Conservation (phyloP, 2,888 invertebrate genomes). For the Eucera pruinosa region DNA sequence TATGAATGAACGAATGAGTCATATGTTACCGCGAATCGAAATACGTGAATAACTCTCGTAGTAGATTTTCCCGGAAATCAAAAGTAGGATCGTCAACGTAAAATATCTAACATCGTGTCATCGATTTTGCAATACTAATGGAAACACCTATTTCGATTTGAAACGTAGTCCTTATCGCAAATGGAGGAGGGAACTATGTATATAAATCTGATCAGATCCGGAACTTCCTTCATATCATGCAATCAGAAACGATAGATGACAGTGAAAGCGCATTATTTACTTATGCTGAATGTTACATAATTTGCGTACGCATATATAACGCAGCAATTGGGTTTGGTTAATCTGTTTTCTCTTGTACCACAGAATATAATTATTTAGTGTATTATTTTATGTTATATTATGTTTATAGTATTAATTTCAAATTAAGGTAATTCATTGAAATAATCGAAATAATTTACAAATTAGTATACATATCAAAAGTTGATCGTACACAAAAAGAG, state of each 20-base stretch:
- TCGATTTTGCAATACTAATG: slow-evolving; percentile 15
- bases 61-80: slow-evolving; percentile 22
- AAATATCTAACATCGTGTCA: slow-evolving; percentile 4
- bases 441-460: too few species aligned
- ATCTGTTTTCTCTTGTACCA: slow-evolving; percentile 1
- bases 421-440: too few species aligned
- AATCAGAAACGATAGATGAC: slow-evolving; percentile 61
- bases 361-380: too few species aligned
- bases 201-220: slow-evolving; percentile 47
- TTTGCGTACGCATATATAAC: slow-evolving; percentile 8
- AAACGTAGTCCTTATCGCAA: neutral
- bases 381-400: too few species aligned
- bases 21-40: slow-evolving; percentile 24
- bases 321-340: neutral
- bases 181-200: slow-evolving; percentile 32
- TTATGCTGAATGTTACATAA: slow-evolving; percentile 45
- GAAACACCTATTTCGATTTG: neutral
- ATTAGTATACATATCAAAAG: too few species aligned
- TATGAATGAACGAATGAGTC: slow-evolving; percentile 46
- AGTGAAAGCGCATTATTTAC: slow-evolving; percentile 64
- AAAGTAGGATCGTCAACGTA: slow-evolving; percentile 7
- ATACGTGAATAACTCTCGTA: neutral
- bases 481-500: too few species aligned
- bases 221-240: slow-evolving; percentile 56
- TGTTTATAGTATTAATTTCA: too few species aligned